Conservation (phyloP, 2,797 vertebrate genomes). For the Phataginus tricuspis region DNA sequence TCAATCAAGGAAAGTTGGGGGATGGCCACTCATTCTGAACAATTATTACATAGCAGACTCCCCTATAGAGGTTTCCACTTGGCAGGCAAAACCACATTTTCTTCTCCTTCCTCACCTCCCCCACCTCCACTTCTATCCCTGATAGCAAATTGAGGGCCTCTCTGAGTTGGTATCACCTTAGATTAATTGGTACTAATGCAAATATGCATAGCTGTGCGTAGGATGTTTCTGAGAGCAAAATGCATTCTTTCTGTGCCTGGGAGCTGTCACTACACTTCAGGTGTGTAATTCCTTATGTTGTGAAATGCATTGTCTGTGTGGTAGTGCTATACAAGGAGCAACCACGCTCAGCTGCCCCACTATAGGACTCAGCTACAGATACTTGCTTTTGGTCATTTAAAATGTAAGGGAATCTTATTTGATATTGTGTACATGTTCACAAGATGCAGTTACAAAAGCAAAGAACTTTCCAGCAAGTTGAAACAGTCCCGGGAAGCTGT, state of each 20-base stretch:
- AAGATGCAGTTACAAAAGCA: not conserved
- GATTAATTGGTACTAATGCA: constrained; percentile 79
- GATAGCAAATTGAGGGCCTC: constrained; percentile 75
- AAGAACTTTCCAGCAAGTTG: not conserved
- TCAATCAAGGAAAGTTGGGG: not conserved
- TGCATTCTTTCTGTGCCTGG: constrained; percentile 76
- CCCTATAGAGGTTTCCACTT: constrained; percentile 73
- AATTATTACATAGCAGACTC: constrained; percentile 71
- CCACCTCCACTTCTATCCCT: constrained; percentile 70
- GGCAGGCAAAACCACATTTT: constrained; percentile 73
- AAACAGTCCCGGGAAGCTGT: not conserved
- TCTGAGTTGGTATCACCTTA: constrained; percentile 73
- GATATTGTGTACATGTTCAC: not conserved
- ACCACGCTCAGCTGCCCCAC: constrained; percentile 65
- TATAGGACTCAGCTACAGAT: constrained; percentile 48
- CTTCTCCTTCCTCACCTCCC: constrained; percentile 31
- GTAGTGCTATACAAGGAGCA: constrained; percentile 48
- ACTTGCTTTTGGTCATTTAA: constrained; percentile 62
- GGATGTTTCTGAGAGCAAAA: constrained; percentile 77
- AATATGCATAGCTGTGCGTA: constrained; percentile 70
- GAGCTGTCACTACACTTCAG: constrained; percentile 77
- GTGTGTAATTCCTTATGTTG: constrained; percentile 75
- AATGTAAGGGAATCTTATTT: not conserved
- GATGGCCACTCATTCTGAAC: constrained; percentile 13
- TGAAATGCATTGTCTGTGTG: constrained; percentile 69